Evolutionary conservation across 2,797 vertebrate genomes (phyloP), one percentile per base, ranked within the genome.

Genomic region (Limosa lapponica): DNA sequence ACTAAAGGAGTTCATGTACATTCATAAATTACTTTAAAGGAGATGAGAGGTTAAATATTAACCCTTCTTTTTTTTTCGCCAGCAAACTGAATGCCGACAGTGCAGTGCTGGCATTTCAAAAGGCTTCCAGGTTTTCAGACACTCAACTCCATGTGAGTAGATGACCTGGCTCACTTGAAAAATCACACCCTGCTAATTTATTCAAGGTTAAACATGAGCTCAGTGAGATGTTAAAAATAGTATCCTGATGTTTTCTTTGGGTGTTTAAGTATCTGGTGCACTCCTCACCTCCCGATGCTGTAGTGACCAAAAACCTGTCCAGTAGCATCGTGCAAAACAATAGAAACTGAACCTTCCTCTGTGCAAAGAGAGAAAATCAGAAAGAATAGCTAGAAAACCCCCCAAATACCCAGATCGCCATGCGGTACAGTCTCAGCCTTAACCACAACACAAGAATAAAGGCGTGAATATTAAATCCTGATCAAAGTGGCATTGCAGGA

Each of bases 31-130:
- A 46, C 65, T 87, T 79, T 58, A 43, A 84, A 84, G 77, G 46
- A 43, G 46, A 62, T 52, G 39, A 88, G 51, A 72, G 32, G 79
- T 95, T 90, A 95, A 96, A 84, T 71, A 93, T 94, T 93, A 96
- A 95, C 34, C 30, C 23, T 8, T 46, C 6, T 27, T 13, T 55
- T 24, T 24, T 54, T 18, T 72, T 78, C 32, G 41, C 12, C 55
- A 75, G 28, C 32, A 86, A 44, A 41, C 27, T 55, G 70, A 84
- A n/a, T 59, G 71, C 71, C 80, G 73, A 84, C 73, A 75, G 36
- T 10, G 39, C 54, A 52, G 51, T 16, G 54, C 36, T 86, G 89
- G 51, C 51, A 37, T 87, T 79, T 84, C 80, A 19, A 66, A 94
- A 51, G 6, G 20, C 54, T 82, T 39, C 72, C 91, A 79, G 34